Conservation (phyloP, 2,113 vertebrate genomes). For the Rhinolophus ferrumequinum region DNA sequence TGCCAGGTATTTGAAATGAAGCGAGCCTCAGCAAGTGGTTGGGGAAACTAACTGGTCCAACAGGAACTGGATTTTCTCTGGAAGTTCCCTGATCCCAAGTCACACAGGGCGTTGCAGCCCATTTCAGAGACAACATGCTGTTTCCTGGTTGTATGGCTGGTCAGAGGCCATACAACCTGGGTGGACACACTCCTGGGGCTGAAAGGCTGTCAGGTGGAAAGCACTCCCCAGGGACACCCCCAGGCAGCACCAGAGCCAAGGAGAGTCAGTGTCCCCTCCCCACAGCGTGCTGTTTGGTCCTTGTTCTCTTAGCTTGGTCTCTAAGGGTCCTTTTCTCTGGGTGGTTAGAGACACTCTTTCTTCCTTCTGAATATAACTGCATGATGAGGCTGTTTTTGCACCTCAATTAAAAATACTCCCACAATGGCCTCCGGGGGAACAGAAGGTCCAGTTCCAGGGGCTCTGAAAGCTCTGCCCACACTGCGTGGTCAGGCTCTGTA, state of each 20-base stretch:
- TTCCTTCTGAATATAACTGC: neutral
- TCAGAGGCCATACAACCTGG: neutral
- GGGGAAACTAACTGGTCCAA: neutral
- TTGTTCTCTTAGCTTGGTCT: neutral
- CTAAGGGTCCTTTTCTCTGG: neutral
- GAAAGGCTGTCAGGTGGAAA: neutral
- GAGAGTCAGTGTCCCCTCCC: too few species aligned
- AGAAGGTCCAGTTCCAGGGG: neutral
- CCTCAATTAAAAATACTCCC: neutral
- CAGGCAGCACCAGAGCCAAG: neutral
- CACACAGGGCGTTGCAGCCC: neutral
- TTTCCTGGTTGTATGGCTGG: slow-evolving; percentile 24
- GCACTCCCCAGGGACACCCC: accelerated
- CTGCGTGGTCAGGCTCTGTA: neutral
- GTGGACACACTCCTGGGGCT: neutral
- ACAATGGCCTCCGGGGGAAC: neutral
- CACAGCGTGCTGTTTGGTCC: accelerated
- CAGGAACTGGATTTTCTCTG: slow-evolving; percentile 57
- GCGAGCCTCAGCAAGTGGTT: neutral
- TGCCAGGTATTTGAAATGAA: neutral
- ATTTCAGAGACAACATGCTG: neutral
- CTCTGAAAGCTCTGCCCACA: neutral
- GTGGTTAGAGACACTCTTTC: neutral
- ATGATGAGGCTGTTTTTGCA: neutral
- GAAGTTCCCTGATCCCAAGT: slow-evolving; percentile 43